Percentiles rank a stretch among this genome's conserved stretches.
Conservation (phyloP, 2,113 vertebrate species). For the Sphyrna mokarran region DNA sequence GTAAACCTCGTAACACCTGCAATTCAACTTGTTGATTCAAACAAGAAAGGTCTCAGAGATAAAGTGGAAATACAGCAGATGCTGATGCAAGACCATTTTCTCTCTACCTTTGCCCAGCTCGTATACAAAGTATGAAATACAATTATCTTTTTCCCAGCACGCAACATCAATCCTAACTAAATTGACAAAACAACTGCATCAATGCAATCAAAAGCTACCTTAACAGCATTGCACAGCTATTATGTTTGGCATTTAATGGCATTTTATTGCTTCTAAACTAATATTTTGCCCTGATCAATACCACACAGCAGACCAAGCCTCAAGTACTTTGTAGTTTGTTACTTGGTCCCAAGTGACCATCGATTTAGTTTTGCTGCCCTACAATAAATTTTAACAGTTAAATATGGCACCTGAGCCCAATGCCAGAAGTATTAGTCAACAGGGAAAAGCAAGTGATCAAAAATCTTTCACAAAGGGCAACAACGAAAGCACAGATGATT, state of each 20-base stretch:
- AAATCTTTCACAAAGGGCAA: not conserved
- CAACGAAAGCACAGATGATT: not conserved
- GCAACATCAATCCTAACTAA: slow-evolving; percentile 37
- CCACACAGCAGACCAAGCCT: slow-evolving; percentile 43
- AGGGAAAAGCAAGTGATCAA: not conserved
- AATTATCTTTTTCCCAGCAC: slow-evolving; percentile 21
- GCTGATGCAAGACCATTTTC: not conserved
- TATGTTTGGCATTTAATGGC: slow-evolving; percentile 48
- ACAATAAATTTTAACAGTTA: slow-evolving; percentile 35
- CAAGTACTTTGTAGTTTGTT: slow-evolving; percentile 41
- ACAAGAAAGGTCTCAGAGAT: not conserved
- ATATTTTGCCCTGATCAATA: slow-evolving; percentile 50
- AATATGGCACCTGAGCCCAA: slow-evolving; percentile 10
- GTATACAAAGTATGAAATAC: slow-evolving; percentile 3
- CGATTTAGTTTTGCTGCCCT: slow-evolving; percentile 39
- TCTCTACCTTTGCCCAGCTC: not conserved
- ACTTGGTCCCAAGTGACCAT: slow-evolving; percentile 37
- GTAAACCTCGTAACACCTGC: not conserved
- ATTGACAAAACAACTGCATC: slow-evolving; percentile 31
- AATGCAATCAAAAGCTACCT: slow-evolving; percentile 21
- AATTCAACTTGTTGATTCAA: not conserved
- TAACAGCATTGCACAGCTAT: slow-evolving; percentile 38
- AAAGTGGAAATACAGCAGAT: not conserved
- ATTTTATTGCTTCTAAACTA: slow-evolving; percentile 48
- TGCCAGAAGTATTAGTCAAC: not conserved